phyloP scores from a whole-genome alignment of 2,113 vertebrate species.

The Nothobranchius kuhntae region DNA sequence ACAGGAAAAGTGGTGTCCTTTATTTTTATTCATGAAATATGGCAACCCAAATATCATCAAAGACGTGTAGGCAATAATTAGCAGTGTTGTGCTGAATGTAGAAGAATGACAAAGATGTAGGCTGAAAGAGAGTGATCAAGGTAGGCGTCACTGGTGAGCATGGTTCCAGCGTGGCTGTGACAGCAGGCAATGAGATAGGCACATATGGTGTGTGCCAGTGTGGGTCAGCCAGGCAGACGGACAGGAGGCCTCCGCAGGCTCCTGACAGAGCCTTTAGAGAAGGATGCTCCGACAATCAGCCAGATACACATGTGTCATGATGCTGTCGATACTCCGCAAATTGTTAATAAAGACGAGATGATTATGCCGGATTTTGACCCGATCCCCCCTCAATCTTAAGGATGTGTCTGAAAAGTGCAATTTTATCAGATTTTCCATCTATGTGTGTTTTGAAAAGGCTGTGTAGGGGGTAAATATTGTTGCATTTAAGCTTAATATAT shows the following conservation, averaged over 20 bases:
- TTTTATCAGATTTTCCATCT: too few relatives aligned
- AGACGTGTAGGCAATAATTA: not conserved
- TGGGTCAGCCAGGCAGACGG: constrained; percentile 72
- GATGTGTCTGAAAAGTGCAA: too few relatives aligned
- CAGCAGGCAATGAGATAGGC: constrained; percentile 75
- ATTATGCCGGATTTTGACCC: too few relatives aligned
- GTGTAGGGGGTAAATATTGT: too few relatives aligned
- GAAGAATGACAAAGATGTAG: not conserved
- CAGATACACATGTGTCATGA: constrained; percentile 31
- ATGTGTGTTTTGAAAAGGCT: too few relatives aligned
- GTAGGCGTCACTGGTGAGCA: constrained; percentile 33
- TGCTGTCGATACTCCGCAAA: constrained; percentile 15
- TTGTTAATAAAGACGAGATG: too few relatives aligned
- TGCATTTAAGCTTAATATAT: too few relatives aligned
- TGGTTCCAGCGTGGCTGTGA: constrained; percentile 58
- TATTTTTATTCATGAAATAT: too few relatives aligned
- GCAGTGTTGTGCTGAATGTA: not conserved
- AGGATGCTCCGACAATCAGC: constrained; percentile 24
- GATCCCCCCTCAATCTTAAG: too few relatives aligned
- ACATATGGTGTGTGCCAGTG: constrained; percentile 75
- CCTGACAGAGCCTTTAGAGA: constrained; percentile 58
- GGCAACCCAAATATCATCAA: too few relatives aligned
- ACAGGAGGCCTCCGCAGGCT: constrained; percentile 65
- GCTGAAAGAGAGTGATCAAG: constrained; percentile 29
- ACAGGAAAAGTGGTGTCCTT: too few relatives aligned